Evolutionary conservation across 1,140 invertebrate genomes (phyloP).

Genomic region (Drosophila subobscura): DNA sequence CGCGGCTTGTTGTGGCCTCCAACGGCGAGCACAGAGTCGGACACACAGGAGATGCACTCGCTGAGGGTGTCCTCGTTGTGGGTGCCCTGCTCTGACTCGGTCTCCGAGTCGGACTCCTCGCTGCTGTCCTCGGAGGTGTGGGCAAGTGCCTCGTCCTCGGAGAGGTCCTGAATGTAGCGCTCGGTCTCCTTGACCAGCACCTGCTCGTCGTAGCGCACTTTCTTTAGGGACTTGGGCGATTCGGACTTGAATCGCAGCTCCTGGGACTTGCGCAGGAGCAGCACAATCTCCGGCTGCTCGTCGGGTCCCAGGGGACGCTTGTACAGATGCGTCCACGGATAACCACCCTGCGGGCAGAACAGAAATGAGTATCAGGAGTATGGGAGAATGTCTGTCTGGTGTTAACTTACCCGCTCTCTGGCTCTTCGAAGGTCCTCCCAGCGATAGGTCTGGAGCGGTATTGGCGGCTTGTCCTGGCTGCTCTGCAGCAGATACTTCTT

Average conservation of each 20-base stretch:
- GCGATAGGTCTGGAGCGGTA: conserved; percentile 88
- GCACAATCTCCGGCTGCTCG: conserved; percentile 84
- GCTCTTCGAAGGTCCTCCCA: conserved; percentile 89
- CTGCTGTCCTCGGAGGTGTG: conserved; percentile 59
- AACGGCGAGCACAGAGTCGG: conserved; percentile 75
- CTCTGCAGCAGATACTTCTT: conserved; percentile 76
- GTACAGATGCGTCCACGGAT: conserved; percentile 89
- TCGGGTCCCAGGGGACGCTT: conserved; percentile 84
- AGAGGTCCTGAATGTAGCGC: conserved; percentile 78
- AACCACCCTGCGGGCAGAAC: conserved; percentile 85
- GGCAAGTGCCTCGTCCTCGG: conserved; percentile 67
- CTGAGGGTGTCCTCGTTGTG: conserved; percentile 77
- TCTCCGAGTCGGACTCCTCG: conserved; percentile 60
- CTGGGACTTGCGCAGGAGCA: conserved; percentile 79
- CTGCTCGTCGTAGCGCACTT: conserved; percentile 80
- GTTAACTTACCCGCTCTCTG: conserved; percentile 77
- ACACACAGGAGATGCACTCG: conserved; percentile 81
- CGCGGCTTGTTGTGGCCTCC: conserved; percentile 64
- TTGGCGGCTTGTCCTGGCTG: conserved; percentile 84
- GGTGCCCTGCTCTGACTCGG: conserved; percentile 48
- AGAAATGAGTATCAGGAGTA: background rate
- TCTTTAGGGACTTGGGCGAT: conserved; percentile 80
- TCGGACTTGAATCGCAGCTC: conserved; percentile 79
- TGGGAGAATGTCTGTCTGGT: background rate
- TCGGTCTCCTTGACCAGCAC: conserved; percentile 80